Conservation (phyloP, 1,140 invertebrate genomes). For the Habropoda laboriosa region DNA sequence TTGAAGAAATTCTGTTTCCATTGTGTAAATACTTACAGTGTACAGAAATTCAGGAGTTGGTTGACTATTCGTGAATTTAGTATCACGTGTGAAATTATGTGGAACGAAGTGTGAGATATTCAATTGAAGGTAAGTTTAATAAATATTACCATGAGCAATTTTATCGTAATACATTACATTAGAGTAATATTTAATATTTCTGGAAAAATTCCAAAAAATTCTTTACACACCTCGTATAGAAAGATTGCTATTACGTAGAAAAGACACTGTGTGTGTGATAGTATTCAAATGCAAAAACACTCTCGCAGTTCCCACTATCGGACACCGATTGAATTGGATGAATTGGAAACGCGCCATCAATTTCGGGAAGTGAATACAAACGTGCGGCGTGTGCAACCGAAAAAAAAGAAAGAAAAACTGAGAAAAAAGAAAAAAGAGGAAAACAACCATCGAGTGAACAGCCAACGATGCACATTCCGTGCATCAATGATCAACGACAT, state of each 20-base stretch:
- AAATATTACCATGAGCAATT: background rate
- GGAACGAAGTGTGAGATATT: background rate
- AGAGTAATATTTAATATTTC: too few species aligned
- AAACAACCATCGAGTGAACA: background rate
- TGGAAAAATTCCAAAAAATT: too few species aligned
- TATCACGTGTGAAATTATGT: background rate
- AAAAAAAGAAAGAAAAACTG: background rate
- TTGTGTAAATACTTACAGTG: too few species aligned
- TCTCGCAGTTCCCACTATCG: background rate
- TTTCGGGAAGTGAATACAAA: constrained; percentile 23
- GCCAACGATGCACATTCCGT: background rate
- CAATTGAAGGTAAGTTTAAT: background rate
- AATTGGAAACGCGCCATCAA: constrained; percentile 41
- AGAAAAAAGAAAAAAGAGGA: background rate
- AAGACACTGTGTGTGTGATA: too few species aligned
- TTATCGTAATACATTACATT: background rate
- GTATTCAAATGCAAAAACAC: background rate
- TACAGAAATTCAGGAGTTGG: background rate
- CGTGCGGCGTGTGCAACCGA: background rate
- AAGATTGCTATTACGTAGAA: too few species aligned
- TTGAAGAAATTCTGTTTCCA: background rate
- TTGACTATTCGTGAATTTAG: background rate
- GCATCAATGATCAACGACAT: background rate
- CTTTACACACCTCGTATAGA: too few species aligned
- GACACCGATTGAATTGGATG: constrained; percentile 21